Conservation (phyloP, 2,888 invertebrate species). For the Orthonevra nobilis region DNA sequence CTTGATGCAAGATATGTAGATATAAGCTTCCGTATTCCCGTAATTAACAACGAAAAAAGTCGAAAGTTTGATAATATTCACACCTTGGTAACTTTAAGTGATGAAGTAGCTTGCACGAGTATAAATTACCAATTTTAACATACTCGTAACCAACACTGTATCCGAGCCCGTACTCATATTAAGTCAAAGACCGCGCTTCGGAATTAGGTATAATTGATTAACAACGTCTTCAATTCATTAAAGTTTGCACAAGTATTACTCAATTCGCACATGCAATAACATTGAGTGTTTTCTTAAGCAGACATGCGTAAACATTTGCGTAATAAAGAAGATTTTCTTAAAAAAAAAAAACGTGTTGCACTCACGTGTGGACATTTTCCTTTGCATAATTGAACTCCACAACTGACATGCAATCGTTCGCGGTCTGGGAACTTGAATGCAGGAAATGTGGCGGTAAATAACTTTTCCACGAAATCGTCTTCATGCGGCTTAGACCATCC, state of each 20-base stretch:
- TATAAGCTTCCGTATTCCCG: too few relatives aligned
- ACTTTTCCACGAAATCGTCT: constrained; percentile 79
- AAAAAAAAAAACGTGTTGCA: constrained; percentile 41
- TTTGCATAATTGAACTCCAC: constrained; percentile 88
- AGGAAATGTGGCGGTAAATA: constrained; percentile 84
- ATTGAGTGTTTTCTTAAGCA: constrained; percentile 1
- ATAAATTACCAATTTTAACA: constrained; percentile 1
- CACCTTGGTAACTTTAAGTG: constrained; percentile 33
- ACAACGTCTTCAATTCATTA: too few relatives aligned
- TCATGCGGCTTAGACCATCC: constrained; percentile 80
- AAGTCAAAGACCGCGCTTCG: not conserved
- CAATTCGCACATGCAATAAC: too few relatives aligned
- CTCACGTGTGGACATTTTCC: constrained; percentile 85
- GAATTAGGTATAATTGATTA: constrained; percentile 8
- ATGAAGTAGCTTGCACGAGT: not conserved
- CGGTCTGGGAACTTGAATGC: constrained; percentile 92
- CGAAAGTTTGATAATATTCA: constrained; percentile 47
- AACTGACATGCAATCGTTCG: constrained; percentile 88
- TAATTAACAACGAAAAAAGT: too few relatives aligned
- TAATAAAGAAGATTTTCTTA: constrained; percentile 19
- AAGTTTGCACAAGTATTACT: too few relatives aligned
- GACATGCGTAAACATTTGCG: constrained; percentile 21
- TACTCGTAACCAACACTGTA: too few relatives aligned
- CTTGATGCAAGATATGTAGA: too few relatives aligned
- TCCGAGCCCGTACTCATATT: too few relatives aligned